Evolutionary conservation across 2,888 invertebrate species (phyloP).

Genomic region (Homarus gammarus): DNA sequence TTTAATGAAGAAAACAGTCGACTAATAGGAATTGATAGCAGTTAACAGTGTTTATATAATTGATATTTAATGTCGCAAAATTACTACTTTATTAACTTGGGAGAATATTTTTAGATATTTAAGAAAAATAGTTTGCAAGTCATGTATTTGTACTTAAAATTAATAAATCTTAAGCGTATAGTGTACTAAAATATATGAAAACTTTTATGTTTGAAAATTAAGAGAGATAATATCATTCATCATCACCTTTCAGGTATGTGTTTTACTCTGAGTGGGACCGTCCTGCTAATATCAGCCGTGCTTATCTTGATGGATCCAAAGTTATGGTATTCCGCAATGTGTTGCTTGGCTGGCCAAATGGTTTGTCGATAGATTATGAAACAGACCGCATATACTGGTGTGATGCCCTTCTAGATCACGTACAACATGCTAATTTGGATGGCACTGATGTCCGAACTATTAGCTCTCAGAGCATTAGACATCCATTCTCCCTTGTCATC

Average conservation of each 20-base stretch:
- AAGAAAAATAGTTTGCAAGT: too few relatives aligned
- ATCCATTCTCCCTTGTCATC: slow-evolving; percentile 95
- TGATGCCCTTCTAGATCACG: slow-evolving; percentile 96
- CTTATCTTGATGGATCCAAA: slow-evolving; percentile 92
- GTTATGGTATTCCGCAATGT: slow-evolving; percentile 92
- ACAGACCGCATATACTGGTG: slow-evolving; percentile 97
- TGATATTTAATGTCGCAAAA: too few relatives aligned
- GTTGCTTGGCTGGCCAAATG: slow-evolving; percentile 98
- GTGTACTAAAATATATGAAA: too few relatives aligned
- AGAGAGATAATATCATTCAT: too few relatives aligned
- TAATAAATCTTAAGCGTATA: too few relatives aligned
- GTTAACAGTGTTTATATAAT: too few relatives aligned
- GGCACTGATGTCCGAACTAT: slow-evolving; percentile 95
- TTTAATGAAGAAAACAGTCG: background rate
- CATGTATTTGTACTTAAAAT: too few relatives aligned
- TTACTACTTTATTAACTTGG: too few relatives aligned
- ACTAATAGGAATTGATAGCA: too few relatives aligned
- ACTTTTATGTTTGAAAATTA: too few relatives aligned
- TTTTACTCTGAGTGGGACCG: slow-evolving; percentile 98
- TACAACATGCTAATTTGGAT: slow-evolving; percentile 94
- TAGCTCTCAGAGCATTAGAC: slow-evolving; percentile 89
- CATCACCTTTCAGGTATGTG: slow-evolving; percentile 82
- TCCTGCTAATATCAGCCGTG: slow-evolving; percentile 96
- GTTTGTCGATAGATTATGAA: slow-evolving; percentile 93
- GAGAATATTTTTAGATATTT: too few relatives aligned